phyloP scores from a whole-genome alignment of 2,797 vertebrate species.

The Avahi laniger region DNA sequence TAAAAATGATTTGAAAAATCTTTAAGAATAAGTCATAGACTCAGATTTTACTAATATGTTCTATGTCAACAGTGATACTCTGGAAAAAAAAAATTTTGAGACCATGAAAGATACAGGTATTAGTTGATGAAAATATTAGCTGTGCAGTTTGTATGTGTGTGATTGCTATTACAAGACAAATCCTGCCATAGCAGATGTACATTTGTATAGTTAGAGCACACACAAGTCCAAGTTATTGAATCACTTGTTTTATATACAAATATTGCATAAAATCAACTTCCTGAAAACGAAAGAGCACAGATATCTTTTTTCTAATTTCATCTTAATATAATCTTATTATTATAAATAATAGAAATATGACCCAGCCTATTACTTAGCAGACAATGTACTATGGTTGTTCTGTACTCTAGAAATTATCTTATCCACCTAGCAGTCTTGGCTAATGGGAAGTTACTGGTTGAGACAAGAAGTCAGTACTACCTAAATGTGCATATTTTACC shows the following conservation, averaged over 20 bases:
- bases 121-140: background rate
- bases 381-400: background rate
- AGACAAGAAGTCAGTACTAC: background rate
- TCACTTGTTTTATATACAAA: constrained; percentile 32
- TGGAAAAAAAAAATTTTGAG: background rate
- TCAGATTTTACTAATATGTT: constrained; percentile 1
- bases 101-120: background rate
- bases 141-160: background rate
- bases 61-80: background rate
- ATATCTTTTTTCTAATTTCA: background rate
- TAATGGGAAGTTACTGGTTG: background rate
- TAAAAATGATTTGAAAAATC: background rate
- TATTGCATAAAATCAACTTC: constrained; percentile 29
- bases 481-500: background rate
- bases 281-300: background rate
- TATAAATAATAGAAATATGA: background rate
- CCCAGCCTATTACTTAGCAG: background rate
- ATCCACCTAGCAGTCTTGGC: background rate
- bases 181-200: background rate
- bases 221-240: background rate
- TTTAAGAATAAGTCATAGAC: background rate
- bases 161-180: background rate
- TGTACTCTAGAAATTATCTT: background rate
- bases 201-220: background rate
- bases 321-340: constrained; percentile 3